Evolutionary conservation across 64 coral and sea anemone genomes (phyloP), one percentile per base, ranked within the genome.

Genomic region (Stylophora pistillata): DNA sequence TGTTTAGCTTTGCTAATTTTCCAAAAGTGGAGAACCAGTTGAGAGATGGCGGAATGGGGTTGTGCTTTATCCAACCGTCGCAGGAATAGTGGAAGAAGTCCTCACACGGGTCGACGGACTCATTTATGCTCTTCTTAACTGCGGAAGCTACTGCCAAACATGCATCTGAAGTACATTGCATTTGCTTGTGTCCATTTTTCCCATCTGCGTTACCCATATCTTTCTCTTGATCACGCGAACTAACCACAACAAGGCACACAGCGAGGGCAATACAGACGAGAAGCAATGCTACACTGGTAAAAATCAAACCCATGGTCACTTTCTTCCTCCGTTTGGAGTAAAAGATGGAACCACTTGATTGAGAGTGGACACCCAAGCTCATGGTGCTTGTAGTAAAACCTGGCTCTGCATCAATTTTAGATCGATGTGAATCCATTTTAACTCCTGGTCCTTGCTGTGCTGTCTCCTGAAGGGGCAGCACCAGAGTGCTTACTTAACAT

Each of bases 11-110:
- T 1, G 21, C 1, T 26, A 70, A 14, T 21, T 69, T 26, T 7
- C 23, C 61, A 84, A 69, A 70, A 70, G 80, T 84, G 5, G 80
- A 53, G 30, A 68, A 37, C 13, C 21, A 0, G 10, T 76, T 84
- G 52, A 64, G 69, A 47, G 78, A 79, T 11, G 78, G n/a, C 9
- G 78, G 63, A 10, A 90, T 90, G 26, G 82, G 82, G 68, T 92
- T 86, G 25, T 77, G 32, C n/a, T 64, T 68, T 16, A 86, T 75
- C 90, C 90, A 92, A n/a, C 21, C 27, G 62, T 76, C 90, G 58
- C 90, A 92, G 37, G 90, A 78, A 37, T 86, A 92, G 16, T 60
- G 32, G 62, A 86, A 78, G 34, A 92, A 92, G 20, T 92, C 72
- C 21, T 78, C 16, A 17, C 90, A 92, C 3, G 90, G 90, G 71